Percentiles rank a stretch among this genome's conserved stretches.
Conservation (phyloP, 2,113 vertebrate species). For the Sinocyclocheilus anshuiensis region DNA sequence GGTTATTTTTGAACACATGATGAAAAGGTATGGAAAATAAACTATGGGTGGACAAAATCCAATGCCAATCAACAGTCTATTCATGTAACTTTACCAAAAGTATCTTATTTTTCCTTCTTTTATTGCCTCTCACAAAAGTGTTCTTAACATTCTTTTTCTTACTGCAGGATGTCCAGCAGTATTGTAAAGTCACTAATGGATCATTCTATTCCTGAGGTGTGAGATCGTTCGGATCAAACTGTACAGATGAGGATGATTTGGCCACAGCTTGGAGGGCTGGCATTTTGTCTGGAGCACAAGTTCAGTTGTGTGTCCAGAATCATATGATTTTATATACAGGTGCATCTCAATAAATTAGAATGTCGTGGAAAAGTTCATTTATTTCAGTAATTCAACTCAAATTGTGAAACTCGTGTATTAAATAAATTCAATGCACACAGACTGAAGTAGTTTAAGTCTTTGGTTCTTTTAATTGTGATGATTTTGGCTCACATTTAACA, state of each 20-base stretch:
- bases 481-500: no score
- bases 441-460: no score
- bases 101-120: neutral
- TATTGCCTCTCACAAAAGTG: neutral
- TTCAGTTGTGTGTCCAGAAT: neutral
- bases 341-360: no score
- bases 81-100: no score
- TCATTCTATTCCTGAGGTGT: constrained; percentile 85
- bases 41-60: constrained; percentile 1
- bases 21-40: constrained; percentile 80
- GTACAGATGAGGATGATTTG: neutral
- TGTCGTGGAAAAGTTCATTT: no score
- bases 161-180: constrained; percentile 83
- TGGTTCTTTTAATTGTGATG: no score
- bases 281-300: constrained; percentile 6
- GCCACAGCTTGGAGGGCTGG: neutral
- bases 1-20: constrained; percentile 86
- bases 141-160: constrained; percentile 7
- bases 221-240: constrained; percentile 43
- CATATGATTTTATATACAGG: neutral
- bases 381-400: no score
- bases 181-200: constrained; percentile 88
- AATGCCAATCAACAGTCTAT: neutral
- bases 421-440: no score
- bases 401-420: no score